These are phyloP conservation scores for Perca schrenkii DNA, from an alignment of 2,113 vertebrate genomes.

Conservation along the genomic window DNA sequence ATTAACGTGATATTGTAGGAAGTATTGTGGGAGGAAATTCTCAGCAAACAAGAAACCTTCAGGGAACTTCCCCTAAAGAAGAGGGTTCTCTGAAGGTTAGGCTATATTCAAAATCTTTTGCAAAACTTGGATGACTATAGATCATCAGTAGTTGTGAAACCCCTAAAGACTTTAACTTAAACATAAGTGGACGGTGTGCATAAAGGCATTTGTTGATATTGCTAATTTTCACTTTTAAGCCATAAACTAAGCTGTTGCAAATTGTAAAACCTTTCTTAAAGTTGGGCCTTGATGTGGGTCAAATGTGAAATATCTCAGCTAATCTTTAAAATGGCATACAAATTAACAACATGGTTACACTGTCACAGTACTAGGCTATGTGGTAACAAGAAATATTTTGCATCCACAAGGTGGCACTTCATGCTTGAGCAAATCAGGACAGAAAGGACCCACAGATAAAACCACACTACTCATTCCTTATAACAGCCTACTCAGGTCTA, in stretches of 20 bases:
- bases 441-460: neutral
- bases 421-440: neutral
- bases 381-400: neutral
- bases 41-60: too few relatives aligned
- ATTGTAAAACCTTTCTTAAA: neutral
- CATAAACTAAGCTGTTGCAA: neutral
- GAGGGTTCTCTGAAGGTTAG: too few relatives aligned
- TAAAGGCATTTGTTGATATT: neutral
- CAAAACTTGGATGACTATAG: too few relatives aligned
- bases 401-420: slow-evolving; percentile 16
- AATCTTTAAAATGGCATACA: neutral
- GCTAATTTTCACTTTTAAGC: neutral
- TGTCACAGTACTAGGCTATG: neutral
- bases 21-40: too few relatives aligned
- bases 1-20: neutral
- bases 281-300: neutral
- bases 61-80: too few relatives aligned
- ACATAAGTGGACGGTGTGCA: neutral
- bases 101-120: too few relatives aligned
- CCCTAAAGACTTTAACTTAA: neutral
- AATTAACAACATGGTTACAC: neutral
- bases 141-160: neutral
- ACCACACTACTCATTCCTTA: too few relatives aligned
- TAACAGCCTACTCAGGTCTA: neutral
- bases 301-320: neutral